Base-by-base conservation (phyloP, 2,113 vertebrate species). In the Callorhinus ursinus region DNA sequence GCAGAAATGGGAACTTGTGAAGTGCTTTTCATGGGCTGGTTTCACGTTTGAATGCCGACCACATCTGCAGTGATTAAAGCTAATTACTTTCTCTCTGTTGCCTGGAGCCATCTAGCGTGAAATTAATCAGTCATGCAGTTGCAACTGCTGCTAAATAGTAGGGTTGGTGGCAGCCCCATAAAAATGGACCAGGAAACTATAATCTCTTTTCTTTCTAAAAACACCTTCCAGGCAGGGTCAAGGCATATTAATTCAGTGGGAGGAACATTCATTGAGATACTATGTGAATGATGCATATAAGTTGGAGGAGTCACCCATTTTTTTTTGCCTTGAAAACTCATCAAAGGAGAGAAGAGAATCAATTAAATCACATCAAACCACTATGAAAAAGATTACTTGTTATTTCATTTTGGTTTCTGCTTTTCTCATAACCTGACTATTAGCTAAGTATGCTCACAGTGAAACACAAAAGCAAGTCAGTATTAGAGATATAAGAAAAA, bases 81-180 rank as follows among this genome's bases (percentile, higher is more conserved):
- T 96, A 96, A 97, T 98, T 93, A 89, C 55, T 2, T 15, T 84
- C 95, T 94, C 88, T 83, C 88, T 93, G 79, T 74, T 57, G 88
- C 95, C 90, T 21, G 33, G 28, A 92, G 88, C 76, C 92, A 89
- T 67, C 53, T 36, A 14, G 42, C 24, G 1, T 97, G 84, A 97
- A 97, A 97, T 97, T 87, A 93, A 92, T 95, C 92, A 95, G 87
- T n/a, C 86, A 71, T 80, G 63, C 80, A 80, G 21, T 79, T 46
- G 59, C 90, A 95, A 71, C 91, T 88, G 31, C 49, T 72, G 36
- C 88, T 90, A 91, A 97, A 93, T 83, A 55, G 88, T 82, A 85
- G 87, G 55, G 83, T 69, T 96, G 84, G 67, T 97, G 96, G 36
- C 71, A 91, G 65, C 61, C 59, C 59, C 77, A 63, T 95, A 95